Evolutionary conservation across 2,888 invertebrate genomes (phyloP).

Genomic region (Cancer borealis): DNA sequence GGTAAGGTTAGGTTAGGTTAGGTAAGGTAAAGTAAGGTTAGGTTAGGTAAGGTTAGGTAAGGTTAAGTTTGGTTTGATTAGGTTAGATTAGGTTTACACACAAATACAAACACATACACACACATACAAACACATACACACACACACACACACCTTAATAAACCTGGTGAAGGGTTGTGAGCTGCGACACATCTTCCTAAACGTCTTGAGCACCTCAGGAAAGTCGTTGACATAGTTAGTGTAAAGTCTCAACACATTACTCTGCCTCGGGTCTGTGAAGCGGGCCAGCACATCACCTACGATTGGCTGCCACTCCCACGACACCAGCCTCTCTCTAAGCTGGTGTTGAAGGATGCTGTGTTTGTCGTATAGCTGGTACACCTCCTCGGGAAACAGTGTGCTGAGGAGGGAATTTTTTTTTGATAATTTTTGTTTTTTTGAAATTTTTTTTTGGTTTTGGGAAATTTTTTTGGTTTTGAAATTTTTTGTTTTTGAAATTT

Average conservation of each 20-base stretch:
- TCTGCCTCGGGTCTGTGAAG: constrained; percentile 77
- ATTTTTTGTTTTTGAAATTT: not conserved
- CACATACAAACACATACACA: not conserved
- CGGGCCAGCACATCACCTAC: constrained; percentile 80
- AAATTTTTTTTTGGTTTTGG: not conserved
- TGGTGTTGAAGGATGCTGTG: constrained; percentile 80
- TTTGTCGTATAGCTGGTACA: constrained; percentile 80
- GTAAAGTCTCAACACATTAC: constrained; percentile 80
- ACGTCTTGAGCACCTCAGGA: constrained; percentile 80
- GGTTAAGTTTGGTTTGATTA: too few species aligned
- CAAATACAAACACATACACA: too few species aligned
- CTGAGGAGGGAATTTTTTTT: constrained; percentile 76
- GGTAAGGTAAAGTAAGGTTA: too few species aligned
- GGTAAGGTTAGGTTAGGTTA: too few species aligned
- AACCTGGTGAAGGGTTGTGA: constrained; percentile 80
- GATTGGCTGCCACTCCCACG: constrained; percentile 80
- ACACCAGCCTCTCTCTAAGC: constrained; percentile 80
- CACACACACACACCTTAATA: constrained; percentile 79
- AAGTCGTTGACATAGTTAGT: constrained; percentile 81
- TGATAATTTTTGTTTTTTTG: not conserved
- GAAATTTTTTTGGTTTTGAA: too few species aligned
- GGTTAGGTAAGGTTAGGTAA: too few species aligned
- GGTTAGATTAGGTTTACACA: too few species aligned
- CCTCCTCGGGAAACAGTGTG: constrained; percentile 80
- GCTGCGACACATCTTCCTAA: constrained; percentile 80